Base-by-base conservation (phyloP, 1,140 invertebrate genomes). In the Leptinotarsa undecemlineata region DNA sequence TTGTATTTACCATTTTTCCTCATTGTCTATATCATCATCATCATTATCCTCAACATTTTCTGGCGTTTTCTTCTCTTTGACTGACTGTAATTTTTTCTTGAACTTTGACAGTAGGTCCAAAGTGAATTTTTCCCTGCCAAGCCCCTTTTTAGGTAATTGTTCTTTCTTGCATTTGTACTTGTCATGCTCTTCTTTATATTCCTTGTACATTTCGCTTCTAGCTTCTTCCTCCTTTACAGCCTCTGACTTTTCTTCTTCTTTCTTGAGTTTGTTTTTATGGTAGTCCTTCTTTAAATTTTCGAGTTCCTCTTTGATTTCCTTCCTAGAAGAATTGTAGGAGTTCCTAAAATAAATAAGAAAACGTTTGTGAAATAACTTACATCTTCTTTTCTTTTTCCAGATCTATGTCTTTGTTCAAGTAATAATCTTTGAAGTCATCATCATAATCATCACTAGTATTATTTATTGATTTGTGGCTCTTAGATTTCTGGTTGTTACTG, bases 51-150 rank as follows among this genome's bases (percentile, higher is more conserved):
- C 80, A 60, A 74, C 77, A 81, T 86, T 76, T 77, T 85, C 80
- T 48, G 82, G 79, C 77, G 86, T 84, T 63, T 82, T 81, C 33
- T 84, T 82, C 19, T 84, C 81, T 82, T 92, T 93, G 1, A 90
- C 89, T 4, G 86, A 87, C 63, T 90, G 87, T 26, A 98, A 84
- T 85, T 94, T 95, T 3, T 87, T 90, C 83, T 92, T 92, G 82
- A 99, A 98, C 84, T 95, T 95, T 1, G 90, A 90, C 60, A 98
- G 84, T 33, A 98, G 82, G 48, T 91, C 86, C 63, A 96, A 85
- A 0, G 96, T 97, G 77, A 91, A 92, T 76, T 88, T 84, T 85
- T 94, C 92, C 61, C 91, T 88, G 3, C 86, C 87, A n/a, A 87
- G 83, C 26, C 92, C 90, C 84, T 94, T 95, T 78, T 92, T 91